phyloP scores from a whole-genome alignment of 2,888 invertebrate genomes.

The Isotomurus palustris region DNA sequence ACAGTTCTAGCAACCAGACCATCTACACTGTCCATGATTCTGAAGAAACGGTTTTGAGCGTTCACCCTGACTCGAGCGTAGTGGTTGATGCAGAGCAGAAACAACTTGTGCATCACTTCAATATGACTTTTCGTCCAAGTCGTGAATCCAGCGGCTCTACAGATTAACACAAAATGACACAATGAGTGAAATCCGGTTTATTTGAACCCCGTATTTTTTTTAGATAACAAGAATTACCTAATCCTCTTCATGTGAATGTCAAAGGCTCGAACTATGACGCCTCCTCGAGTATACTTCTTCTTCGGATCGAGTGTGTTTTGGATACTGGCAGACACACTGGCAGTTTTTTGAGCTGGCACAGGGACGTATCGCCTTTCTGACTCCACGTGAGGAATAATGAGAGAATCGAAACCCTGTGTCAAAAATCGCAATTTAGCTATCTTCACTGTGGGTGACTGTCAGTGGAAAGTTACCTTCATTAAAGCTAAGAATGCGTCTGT shows the following conservation, averaged over 20 bases:
- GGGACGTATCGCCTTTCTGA: slow-evolving; percentile 32
- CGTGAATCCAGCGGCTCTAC: slow-evolving; percentile 37
- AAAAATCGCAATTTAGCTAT: neutral
- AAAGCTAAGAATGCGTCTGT: slow-evolving; percentile 63
- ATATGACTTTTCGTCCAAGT: slow-evolving; percentile 44
- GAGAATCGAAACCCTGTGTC: slow-evolving; percentile 37
- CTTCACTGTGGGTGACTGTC: neutral
- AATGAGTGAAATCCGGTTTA: neutral
- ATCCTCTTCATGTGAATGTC: slow-evolving; percentile 38
- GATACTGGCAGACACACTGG: slow-evolving; percentile 8
- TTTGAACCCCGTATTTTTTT: neutral
- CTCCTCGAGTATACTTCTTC: slow-evolving; percentile 39
- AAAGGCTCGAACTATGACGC: slow-evolving; percentile 27
- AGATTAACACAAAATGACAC: neutral
- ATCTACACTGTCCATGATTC: slow-evolving; percentile 40
- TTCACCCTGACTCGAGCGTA: slow-evolving; percentile 43
- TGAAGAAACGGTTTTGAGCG: slow-evolving; percentile 42
- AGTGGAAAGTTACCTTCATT: slow-evolving; percentile 42
- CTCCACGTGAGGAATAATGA: slow-evolving; percentile 35
- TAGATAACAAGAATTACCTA: slow-evolving; percentile 19
- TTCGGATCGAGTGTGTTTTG: slow-evolving; percentile 37
- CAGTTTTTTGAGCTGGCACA: slow-evolving; percentile 13
- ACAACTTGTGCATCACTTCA: slow-evolving; percentile 36
- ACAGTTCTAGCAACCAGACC: slow-evolving; percentile 37
- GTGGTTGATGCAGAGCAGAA: slow-evolving; percentile 40